Base-by-base conservation (phyloP, 2,888 invertebrate genomes). In the Tupiocoris notatus region DNA sequence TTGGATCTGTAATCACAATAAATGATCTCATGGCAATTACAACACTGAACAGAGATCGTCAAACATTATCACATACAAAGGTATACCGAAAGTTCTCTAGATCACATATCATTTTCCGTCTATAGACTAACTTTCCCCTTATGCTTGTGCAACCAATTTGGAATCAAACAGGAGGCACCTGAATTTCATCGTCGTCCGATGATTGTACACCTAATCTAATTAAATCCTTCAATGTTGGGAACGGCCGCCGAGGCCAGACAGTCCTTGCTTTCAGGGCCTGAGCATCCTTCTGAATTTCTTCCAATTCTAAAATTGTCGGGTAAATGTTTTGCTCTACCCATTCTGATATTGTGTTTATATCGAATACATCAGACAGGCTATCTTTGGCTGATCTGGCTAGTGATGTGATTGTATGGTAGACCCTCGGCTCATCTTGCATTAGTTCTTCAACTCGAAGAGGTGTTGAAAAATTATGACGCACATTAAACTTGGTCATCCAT, bases 401-500 rank as follows among this genome's bases (percentile, higher is more conserved):
- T 0, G 84, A 83, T 24, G 87, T 82, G 77, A 88, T 81, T 81
- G 89, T 86, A 82, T 90, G 86, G 81, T 88, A 87, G 78, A 90
- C 83, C 79, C 87, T 83, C 65, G 88, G 84, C 80, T 88, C 85
- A 80, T 88, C 88, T 22, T 83, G 82, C 71, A 87, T 88, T 70
- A 89, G 82, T 79, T 90, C 89, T 62, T 88, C 89, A 0, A 92
- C 86, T 64, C 91, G 86, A 75, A 88, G 82, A 0, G 90, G 89
- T 71, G 90, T 88, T 79, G 89, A 88, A 82, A 89, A 91, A 81
- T 89, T 89, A 80, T 89, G 88, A n/a, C 88, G 84, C 2, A 90
- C 85, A 82, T 91, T 90, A 82, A 90, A 92, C 25, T 88, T 86
- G 21, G 91, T 90, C 86, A 92, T 86, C 91, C 91, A 92, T 54